phyloP scores from a whole-genome alignment of 2,888 invertebrate species.

The Pseudeuparius sepicola region DNA sequence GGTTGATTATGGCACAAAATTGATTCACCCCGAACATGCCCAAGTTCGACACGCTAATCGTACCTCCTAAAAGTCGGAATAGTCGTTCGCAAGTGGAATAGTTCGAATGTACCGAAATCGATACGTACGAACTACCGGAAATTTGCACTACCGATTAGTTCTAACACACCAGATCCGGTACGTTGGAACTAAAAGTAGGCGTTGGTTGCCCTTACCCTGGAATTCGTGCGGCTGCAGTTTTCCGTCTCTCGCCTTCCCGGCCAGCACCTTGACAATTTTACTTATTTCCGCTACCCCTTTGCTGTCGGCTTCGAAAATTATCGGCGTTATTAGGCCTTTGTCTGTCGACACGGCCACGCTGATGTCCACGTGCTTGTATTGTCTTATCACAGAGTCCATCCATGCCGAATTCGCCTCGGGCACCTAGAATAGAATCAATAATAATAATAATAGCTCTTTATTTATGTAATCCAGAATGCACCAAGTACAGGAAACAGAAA shows the following conservation, averaged over 20 bases:
- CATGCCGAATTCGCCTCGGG: slow-evolving; percentile 93
- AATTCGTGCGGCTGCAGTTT: slow-evolving; percentile 89
- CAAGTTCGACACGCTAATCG: slow-evolving; percentile 87
- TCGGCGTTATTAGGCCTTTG: slow-evolving; percentile 91
- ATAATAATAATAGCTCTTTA: too few relatives aligned
- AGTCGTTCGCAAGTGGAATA: too few relatives aligned
- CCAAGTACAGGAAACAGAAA: too few relatives aligned
- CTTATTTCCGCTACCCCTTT: slow-evolving; percentile 84
- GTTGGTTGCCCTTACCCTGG: slow-evolving; percentile 60
- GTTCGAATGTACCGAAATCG: too few relatives aligned
- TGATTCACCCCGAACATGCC: slow-evolving; percentile 88
- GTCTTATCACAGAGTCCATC: slow-evolving; percentile 87
- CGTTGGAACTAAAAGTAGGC: too few relatives aligned
- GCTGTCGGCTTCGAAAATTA: slow-evolving; percentile 81
- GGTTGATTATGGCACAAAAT: slow-evolving; percentile 92
- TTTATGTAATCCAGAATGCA: too few relatives aligned
- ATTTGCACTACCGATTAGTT: too few relatives aligned
- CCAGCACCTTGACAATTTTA: slow-evolving; percentile 66
- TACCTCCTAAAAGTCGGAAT: slow-evolving; percentile 62
- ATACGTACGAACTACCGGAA: too few relatives aligned
- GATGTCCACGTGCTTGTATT: slow-evolving; percentile 89
- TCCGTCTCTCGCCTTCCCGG: slow-evolving; percentile 77
- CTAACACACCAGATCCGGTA: too few relatives aligned
- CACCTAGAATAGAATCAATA: too few relatives aligned
- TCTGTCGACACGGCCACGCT: slow-evolving; percentile 96